A percentile compares a stretch with the other conserved stretches of the same genome.
Evolutionary conservation across 35 echinoderm and acorn worm species (phyloP).

Genomic region (Anneissia japonica): DNA sequence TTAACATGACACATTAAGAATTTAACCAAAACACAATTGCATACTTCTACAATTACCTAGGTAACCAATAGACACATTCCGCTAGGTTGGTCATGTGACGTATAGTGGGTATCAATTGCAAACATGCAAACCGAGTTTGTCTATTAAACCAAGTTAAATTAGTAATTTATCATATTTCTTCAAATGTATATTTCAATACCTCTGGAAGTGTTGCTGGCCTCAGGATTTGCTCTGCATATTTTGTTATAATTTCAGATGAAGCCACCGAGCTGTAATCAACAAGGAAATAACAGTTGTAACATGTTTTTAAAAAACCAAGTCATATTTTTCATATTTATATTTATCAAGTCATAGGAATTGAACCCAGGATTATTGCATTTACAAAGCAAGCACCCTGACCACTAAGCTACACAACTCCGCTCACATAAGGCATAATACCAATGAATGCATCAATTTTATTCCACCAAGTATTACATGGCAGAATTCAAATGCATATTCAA

Average conservation of each 20-base stretch:
- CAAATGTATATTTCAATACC: constrained; percentile 3
- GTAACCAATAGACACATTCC: background rate
- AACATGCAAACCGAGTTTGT: background rate
- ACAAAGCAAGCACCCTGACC: background rate
- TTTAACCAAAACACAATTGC: background rate
- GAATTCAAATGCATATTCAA: background rate
- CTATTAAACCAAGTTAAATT: background rate
- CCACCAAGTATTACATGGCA: background rate
- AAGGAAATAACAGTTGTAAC: too few species aligned
- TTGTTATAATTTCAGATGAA: constrained; percentile 58
- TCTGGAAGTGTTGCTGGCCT: constrained; percentile 59
- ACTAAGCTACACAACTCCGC: background rate
- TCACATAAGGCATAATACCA: background rate
- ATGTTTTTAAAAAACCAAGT: too few species aligned
- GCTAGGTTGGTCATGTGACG: background rate
- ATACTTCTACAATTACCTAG: background rate
- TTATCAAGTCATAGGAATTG: background rate
- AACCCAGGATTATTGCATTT: background rate
- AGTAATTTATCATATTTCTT: background rate
- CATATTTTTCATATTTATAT: background rate
- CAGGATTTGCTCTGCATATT: constrained; percentile 84
- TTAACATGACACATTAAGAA: too few species aligned
- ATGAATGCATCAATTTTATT: background rate
- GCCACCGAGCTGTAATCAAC: constrained; percentile 44
- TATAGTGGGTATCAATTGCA: background rate